Conservation (phyloP, 2,113 vertebrate species). For the Percopsis transmontana region DNA sequence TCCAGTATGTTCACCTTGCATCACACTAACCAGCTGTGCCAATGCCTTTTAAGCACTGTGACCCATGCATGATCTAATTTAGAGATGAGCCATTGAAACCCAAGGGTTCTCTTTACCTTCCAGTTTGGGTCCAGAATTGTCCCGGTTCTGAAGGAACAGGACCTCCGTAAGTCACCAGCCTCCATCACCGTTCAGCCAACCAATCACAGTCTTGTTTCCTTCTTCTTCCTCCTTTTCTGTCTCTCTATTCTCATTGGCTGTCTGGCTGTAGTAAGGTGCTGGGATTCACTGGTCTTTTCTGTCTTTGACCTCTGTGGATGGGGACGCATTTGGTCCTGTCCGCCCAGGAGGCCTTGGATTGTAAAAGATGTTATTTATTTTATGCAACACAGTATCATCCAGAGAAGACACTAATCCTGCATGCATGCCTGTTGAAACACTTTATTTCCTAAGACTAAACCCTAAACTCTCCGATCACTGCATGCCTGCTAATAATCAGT, state of each 20-base stretch:
- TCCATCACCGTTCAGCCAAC: conserved; percentile 67
- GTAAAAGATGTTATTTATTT: conserved; percentile 50
- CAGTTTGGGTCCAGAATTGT: conserved; percentile 96
- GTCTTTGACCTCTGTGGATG: conserved; percentile 57
- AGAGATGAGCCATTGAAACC: conserved; percentile 77
- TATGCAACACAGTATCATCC: conserved; percentile 38
- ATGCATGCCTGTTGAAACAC: conserved; percentile 56
- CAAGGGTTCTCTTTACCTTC: conserved; percentile 91
- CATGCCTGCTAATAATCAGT: conserved; percentile 65
- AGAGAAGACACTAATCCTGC: conserved; percentile 68
- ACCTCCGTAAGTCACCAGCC: conserved; percentile 89
- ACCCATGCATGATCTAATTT: conserved; percentile 65
- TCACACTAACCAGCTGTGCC: conserved; percentile 69
- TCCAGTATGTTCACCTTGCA: conserved; percentile 54
- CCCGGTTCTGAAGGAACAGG: conserved; percentile 92
- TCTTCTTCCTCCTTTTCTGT: conserved; percentile 23
- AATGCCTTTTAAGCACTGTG: conserved; percentile 58
- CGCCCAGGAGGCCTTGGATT: conserved; percentile 63
- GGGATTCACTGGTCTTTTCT: conserved; percentile 65
- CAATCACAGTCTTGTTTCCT: conserved; percentile 54
- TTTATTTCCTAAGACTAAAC: conserved; percentile 5
- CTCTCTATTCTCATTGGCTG: conserved; percentile 71
- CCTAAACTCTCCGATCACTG: conserved; percentile 34
- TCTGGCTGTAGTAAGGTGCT: conserved; percentile 64
- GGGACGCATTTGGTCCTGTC: conserved; percentile 47